These are phyloP conservation scores for Acanthiza pusilla DNA, from an alignment of 2,797 vertebrate genomes.

Conservation along the genomic window DNA sequence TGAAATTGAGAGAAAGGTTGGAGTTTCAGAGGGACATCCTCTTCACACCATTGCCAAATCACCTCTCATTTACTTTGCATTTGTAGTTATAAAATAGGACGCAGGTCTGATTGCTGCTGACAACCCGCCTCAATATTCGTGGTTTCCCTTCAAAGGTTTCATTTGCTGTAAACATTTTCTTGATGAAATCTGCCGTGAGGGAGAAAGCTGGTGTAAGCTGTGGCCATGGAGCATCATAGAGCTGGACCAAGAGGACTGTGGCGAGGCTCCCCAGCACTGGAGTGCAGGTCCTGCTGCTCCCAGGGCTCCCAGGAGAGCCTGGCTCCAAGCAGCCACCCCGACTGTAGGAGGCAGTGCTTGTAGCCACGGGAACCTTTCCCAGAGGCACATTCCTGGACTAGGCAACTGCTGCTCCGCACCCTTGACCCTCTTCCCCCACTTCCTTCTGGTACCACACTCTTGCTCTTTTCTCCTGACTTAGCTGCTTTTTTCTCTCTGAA, in stretches of 20 bases:
- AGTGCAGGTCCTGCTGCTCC: rapidly evolving
- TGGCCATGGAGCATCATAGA: rapidly evolving
- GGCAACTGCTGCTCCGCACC: not conserved
- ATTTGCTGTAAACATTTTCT: not conserved
- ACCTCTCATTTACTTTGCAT: not conserved
- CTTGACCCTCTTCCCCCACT: not conserved
- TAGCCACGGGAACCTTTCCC: not conserved
- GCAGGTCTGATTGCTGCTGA: not conserved
- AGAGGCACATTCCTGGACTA: not conserved
- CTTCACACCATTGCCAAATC: not conserved
- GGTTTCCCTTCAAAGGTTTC: not conserved
- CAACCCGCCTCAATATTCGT: not conserved
- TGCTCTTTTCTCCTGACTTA: not conserved
- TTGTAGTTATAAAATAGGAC: not conserved
- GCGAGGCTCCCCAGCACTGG: not conserved
- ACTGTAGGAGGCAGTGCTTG: not conserved
- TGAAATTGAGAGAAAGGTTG: not conserved
- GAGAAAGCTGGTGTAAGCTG: not conserved
- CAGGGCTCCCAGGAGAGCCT: not conserved
- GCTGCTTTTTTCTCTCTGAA: not conserved
- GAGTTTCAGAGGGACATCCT: not conserved
- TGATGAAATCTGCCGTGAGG: not conserved
- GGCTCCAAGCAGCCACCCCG: not conserved
- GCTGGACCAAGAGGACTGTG: rapidly evolving
- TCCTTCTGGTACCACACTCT: not conserved